Evolutionary conservation across 2,888 invertebrate genomes (phyloP), one percentile per base, ranked within the genome.

Genomic region (Schizotus pectinicornis): DNA sequence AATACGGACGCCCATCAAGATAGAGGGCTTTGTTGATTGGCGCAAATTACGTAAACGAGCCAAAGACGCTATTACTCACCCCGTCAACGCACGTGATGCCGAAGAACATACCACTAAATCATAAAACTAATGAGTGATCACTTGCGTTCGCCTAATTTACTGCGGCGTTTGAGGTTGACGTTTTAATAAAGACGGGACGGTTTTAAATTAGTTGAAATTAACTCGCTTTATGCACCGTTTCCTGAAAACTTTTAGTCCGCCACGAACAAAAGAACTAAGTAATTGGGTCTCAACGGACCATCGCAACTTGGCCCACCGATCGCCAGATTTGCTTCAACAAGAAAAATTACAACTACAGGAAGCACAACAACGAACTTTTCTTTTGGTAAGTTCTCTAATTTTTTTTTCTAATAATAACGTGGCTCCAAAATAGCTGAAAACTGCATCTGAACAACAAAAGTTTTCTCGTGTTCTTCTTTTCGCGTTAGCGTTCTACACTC

Each of bases 41-140:
- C 74, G 71, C 74, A 75, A 79, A 79, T 79, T 79, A 77, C 70
- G 73, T 75, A 73, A 77, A 76, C 73, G 72, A 72, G 67, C 65
- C 71, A 66, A 67, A 63, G 59, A 53, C 57, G 56, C 56, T 56
- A 67, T 70, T 67, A 68, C 62, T 72, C 69, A 70, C 64, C 61
- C 62, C 63, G 70, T 71, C 74, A 72, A 69, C 73, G 65, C 64
- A 57, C 58, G 39, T 54, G 49, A 33, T 45, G 48, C 8, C 7
- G 14, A 55, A 22, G 13, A 47, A 60, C 62, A 55, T 38, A 37
- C 61, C 56, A 66, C 59, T 73, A 74, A 74, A 74, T 74, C 74
- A 74, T 71, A 72, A 68, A 67, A 70, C 71, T 73, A 74, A 74
- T 73, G 74, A 71, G 69, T 67, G 70, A 71, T 72, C 66, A 65